Base-by-base conservation (phyloP, 2,113 vertebrate species). In the Peromyscus leucopus region DNA sequence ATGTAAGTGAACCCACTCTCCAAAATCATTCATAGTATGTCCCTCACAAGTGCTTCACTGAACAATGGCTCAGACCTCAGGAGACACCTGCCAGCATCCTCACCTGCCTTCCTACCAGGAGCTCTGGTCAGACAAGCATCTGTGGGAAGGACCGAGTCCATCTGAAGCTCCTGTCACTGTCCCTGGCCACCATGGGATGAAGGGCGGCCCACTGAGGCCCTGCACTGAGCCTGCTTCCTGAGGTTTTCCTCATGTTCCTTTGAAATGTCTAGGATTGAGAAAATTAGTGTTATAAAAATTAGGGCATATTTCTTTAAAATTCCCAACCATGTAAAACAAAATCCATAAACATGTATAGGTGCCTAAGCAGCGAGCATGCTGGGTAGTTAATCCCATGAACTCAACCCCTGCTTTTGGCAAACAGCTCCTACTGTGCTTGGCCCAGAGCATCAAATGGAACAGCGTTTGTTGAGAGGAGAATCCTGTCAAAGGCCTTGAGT, bases 231-330 rank as follows among this genome's bases (percentile, higher is more conserved):
- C 65, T 48, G 11, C 71, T 65, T 5, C 78, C 48, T 13, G 7
- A 59, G 80, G 74, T 51, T 46, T 63, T 61, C 17, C 28, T 15
- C 17, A 21, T 6, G 39, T 69, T 55, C 9, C 36, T 33, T 19
- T 19, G 74, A 26, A 69, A 28, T 7, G 22, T 6, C 6, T 6
- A 0, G 9, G 46, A 22, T 7, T 67, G 51, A 72, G 26, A 39
- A 15, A 1, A 4, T 76, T 5, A 31, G 11, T 31, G 0, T 51
- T 31, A 1, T 15, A 16, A 12, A 5, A 5, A 1, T 65, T 31
- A 48, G 48, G 2, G 15, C 24, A 2, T 21, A 46, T n/a, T 21
- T 26, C 1, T 15, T 57, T 76, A 57, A 26, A 3, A 42, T 48
- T 57, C 36, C 59, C 42, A 69, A 42, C 82, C n/a, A 1, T 17